phyloP scores from a whole-genome alignment of 2,888 invertebrate species.

The Psylliodes chrysocephalus region DNA sequence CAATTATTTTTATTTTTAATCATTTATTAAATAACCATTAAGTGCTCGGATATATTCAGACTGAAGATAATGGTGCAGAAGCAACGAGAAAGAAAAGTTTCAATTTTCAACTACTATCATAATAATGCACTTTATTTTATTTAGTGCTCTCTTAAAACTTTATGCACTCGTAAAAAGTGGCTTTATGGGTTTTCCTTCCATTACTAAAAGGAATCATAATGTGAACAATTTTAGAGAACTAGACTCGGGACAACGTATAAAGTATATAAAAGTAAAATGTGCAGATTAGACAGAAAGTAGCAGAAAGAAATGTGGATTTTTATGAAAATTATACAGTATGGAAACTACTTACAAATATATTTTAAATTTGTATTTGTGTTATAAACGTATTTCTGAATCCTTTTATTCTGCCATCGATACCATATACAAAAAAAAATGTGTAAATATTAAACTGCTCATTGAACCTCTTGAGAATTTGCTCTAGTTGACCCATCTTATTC shows the following conservation, averaged over 20 bases:
- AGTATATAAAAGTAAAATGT: slow-evolving; percentile 7
- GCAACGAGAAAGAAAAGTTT: slow-evolving; percentile 27
- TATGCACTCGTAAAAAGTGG: slow-evolving; percentile 41
- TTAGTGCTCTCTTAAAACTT: slow-evolving; percentile 43
- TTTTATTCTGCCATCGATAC: too few relatives aligned
- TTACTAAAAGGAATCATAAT: slow-evolving; percentile 38
- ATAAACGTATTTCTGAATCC: too few relatives aligned
- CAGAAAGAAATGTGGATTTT: neutral
- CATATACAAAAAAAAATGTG: too few relatives aligned
- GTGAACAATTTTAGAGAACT: slow-evolving; percentile 33
- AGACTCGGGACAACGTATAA: slow-evolving; percentile 22
- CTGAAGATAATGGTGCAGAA: neutral
- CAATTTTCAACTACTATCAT: slow-evolving; percentile 39
- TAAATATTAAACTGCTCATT: too few relatives aligned
- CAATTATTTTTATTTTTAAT: neutral
- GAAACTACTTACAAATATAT: too few relatives aligned
- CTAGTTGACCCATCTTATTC: too few relatives aligned
- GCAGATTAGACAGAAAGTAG: slow-evolving; percentile 13
- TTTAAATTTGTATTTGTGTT: too few relatives aligned
- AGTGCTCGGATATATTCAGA: neutral
- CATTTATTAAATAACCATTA: neutral
- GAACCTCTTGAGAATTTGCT: too few relatives aligned
- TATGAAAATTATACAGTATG: too few relatives aligned
- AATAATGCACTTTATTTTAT: slow-evolving; percentile 39
- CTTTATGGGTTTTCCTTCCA: slow-evolving; percentile 35